These are phyloP conservation scores for Gila orcuttii DNA, from an alignment of 2,113 vertebrate species.

Conservation along the genomic window DNA sequence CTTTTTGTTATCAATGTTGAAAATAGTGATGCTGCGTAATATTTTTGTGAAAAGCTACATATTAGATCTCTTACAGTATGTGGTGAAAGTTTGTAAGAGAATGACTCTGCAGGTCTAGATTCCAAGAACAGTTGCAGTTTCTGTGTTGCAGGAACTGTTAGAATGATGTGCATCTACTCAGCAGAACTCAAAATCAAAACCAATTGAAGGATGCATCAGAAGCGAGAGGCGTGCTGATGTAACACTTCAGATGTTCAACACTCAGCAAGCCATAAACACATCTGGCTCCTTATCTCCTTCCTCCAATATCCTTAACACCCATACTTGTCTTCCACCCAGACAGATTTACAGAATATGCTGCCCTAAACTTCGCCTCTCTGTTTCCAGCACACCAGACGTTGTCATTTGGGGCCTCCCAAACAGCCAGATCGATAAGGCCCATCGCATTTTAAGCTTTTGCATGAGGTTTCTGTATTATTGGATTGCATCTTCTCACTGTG, in stretches of 20 bases:
- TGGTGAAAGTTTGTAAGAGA: not conserved
- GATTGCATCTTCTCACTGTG: constrained; percentile 31
- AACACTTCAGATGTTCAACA: constrained; percentile 31
- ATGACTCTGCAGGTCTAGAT: not conserved
- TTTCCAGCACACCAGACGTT: not conserved
- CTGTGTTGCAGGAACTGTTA: not conserved
- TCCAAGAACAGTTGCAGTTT: not conserved
- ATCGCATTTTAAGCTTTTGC: constrained; percentile 35
- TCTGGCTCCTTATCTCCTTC: constrained; percentile 8
- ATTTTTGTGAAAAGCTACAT: too few species aligned
- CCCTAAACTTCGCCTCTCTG: not conserved
- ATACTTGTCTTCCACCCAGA: not conserved
- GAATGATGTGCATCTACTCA: constrained; percentile 8
- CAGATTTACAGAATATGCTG: constrained; percentile 33
- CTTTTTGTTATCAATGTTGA: not conserved
- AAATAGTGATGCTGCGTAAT: too few species aligned
- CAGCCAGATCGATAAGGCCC: constrained; percentile 2
- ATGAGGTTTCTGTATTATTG: constrained; percentile 34
- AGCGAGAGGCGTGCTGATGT: not conserved
- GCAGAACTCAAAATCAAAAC: constrained; percentile 10
- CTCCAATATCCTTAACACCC: not conserved
- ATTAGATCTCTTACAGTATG: not conserved
- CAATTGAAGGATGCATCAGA: not conserved
- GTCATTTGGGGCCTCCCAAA: not conserved
- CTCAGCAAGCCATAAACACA: constrained; percentile 38